phyloP scores from a whole-genome alignment of 2,797 vertebrate genomes.

The Eutrigla gurnardus region DNA sequence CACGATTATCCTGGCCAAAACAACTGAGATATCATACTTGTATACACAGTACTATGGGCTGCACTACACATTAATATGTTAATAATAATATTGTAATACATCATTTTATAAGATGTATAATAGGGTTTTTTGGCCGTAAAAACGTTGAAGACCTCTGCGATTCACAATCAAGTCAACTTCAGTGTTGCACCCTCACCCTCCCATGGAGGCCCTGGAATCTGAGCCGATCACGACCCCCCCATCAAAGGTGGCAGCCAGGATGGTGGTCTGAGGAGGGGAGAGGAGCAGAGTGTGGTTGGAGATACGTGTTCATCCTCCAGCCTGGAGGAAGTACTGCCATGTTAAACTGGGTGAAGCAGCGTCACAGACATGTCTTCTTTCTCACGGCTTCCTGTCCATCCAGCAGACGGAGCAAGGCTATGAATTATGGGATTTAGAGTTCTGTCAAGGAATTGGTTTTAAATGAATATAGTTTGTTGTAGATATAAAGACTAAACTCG shows the following conservation, averaged over 20 bases:
- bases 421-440: slow-evolving; percentile 63
- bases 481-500: not conserved
- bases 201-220: slow-evolving; percentile 89
- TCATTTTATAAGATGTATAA: not conserved
- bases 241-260: slow-evolving; percentile 89
- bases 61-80: too few relatives aligned
- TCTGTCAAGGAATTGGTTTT: too few relatives aligned
- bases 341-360: not conserved
- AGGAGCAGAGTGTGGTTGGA: not conserved
- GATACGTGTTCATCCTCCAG: not conserved
- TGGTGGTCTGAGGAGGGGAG: slow-evolving; percentile 86
- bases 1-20: too few relatives aligned
- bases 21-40: too few relatives aligned
- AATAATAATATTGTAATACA: too few relatives aligned
- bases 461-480: not conserved
- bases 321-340: not conserved
- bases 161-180: not conserved
- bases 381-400: not conserved
- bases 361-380: not conserved
- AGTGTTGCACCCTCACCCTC: slow-evolving; percentile 81
- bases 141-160: too few relatives aligned
- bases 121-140: too few relatives aligned
- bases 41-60: too few relatives aligned
- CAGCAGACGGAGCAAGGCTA: not conserved
- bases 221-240: slow-evolving; percentile 91